Evolutionary conservation across 2,113 vertebrate genomes (phyloP).

Genomic region (Hassar affinis): DNA sequence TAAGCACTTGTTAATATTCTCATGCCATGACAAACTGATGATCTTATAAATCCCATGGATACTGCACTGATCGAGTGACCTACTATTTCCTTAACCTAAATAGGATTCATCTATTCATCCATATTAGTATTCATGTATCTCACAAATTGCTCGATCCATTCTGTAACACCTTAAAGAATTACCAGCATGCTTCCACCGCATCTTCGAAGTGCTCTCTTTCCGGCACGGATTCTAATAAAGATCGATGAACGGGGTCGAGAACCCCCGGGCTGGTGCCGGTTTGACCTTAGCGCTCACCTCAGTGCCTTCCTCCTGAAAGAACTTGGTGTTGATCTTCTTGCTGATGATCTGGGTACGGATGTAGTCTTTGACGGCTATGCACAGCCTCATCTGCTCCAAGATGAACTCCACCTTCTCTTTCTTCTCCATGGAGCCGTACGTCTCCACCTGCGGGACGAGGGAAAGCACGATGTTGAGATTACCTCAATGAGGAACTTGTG

Average conservation of each 20-base stretch:
- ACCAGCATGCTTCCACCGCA: not conserved
- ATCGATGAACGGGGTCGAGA: not conserved
- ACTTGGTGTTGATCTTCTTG: slow-evolving; percentile 99
- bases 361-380: slow-evolving; percentile 96
- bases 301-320: slow-evolving; percentile 93
- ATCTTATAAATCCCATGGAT: not conserved
- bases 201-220: not conserved
- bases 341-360: slow-evolving; percentile 99
- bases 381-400: slow-evolving; percentile 97
- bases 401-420: slow-evolving; percentile 98
- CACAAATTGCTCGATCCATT: not conserved
- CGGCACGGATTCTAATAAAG: not conserved
- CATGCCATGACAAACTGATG: not conserved
- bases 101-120: not conserved
- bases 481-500: not conserved
- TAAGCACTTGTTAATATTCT: not conserved
- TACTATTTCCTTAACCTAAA: not conserved
- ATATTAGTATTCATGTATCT: too few species aligned
- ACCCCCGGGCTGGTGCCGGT: not conserved
- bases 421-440: slow-evolving; percentile 98
- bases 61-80: not conserved
- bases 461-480: slow-evolving; percentile 4
- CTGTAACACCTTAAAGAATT: not conserved
- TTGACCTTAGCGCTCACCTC: slow-evolving; percentile 71
- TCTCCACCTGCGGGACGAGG: slow-evolving; percentile 84